Evolutionary conservation across 2,888 invertebrate genomes (phyloP).

Genomic region (Diarsia dahlii): DNA sequence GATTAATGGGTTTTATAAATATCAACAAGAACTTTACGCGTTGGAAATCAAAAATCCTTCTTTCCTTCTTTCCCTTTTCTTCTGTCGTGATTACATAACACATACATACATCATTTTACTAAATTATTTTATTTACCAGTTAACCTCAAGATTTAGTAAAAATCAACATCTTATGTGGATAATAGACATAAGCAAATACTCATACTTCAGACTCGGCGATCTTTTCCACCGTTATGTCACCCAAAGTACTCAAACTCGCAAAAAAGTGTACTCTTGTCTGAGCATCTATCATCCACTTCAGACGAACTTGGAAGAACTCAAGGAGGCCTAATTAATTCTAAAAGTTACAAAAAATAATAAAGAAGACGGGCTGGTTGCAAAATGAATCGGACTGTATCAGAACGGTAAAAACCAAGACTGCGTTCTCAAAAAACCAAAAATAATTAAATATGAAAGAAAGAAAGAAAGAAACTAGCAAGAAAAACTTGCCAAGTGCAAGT

Average conservation of each 20-base stretch:
- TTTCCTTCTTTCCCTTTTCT: too few relatives aligned
- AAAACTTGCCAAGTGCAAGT: too few relatives aligned
- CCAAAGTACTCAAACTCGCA: not conserved
- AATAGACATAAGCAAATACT: too few relatives aligned
- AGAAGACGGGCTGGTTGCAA: slow-evolving; percentile 1
- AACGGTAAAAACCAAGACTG: slow-evolving; percentile 1
- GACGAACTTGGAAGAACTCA: not conserved
- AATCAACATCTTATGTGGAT: not conserved
- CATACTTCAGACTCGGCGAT: too few relatives aligned
- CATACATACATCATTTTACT: too few relatives aligned
- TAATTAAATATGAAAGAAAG: too few relatives aligned
- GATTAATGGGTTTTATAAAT: not conserved
- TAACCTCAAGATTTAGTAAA: too few relatives aligned
- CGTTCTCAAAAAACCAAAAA: not conserved
- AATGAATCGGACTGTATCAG: slow-evolving; percentile 27
- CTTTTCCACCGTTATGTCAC: not conserved
- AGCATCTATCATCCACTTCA: not conserved
- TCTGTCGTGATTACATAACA: too few relatives aligned
- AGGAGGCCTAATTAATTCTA: not conserved
- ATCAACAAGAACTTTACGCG: too few relatives aligned
- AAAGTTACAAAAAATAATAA: not conserved
- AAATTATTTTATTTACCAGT: too few relatives aligned
- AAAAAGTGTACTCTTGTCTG: not conserved
- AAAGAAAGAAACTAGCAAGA: too few relatives aligned
- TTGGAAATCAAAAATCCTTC: too few relatives aligned